Evolutionary conservation across 2,113 vertebrate genomes (phyloP).

Genomic region (Percopsis transmontana): DNA sequence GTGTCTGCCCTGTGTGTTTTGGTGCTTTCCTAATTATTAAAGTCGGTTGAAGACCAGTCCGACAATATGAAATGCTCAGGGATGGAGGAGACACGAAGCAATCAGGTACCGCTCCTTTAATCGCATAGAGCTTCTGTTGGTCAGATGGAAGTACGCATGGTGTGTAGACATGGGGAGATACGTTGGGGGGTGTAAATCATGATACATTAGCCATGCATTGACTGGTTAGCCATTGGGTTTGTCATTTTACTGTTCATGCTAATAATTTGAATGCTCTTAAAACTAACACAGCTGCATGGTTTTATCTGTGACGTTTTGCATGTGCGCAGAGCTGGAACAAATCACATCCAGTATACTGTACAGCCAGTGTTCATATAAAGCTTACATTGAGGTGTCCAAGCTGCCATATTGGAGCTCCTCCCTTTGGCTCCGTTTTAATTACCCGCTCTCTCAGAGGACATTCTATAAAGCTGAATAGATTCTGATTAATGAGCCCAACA

Average conservation of each 20-base stretch:
- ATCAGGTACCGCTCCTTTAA: slow-evolving; percentile 84
- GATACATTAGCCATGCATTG: no score
- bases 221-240: not conserved
- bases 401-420: slow-evolving; percentile 50
- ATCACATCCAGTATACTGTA: no score
- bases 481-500: slow-evolving; percentile 62
- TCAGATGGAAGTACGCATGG: slow-evolving; percentile 5
- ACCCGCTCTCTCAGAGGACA: slow-evolving; percentile 59
- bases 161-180: not conserved
- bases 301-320: no score
- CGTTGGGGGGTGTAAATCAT: not conserved
- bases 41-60: slow-evolving; percentile 87
- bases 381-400: slow-evolving; percentile 38
- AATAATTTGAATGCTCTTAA: no score
- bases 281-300: no score
- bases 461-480: slow-evolving; percentile 63
- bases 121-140: slow-evolving; percentile 22
- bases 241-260: not conserved
- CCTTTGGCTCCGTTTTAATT: slow-evolving; percentile 63
- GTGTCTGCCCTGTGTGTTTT: slow-evolving; percentile 67
- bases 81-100: slow-evolving; percentile 81
- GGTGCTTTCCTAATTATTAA: slow-evolving; percentile 77
- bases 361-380: slow-evolving; percentile 19
- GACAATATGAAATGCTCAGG: slow-evolving; percentile 87
- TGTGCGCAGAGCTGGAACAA: no score